Evolutionary conservation across 2,113 vertebrate genomes (phyloP).

Genomic region (Bufo bufo): DNA sequence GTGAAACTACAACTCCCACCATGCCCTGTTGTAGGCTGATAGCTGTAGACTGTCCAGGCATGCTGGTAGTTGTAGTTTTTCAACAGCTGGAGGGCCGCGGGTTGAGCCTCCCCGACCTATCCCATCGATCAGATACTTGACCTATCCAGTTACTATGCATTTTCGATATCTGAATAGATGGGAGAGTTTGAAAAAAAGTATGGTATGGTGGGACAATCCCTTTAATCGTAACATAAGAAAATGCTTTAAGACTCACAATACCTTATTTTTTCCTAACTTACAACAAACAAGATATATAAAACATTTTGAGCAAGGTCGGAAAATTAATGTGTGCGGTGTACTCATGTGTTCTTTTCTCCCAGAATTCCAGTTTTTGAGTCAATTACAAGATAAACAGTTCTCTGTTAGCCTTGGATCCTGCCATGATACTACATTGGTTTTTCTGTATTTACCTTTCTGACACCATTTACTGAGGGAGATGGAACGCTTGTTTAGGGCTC

Average conservation of each 20-base stretch:
- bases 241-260: not conserved
- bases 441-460: slow-evolving; percentile 49
- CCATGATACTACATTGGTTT: slow-evolving; percentile 55
- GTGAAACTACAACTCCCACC: too few species aligned
- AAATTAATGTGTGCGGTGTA: slow-evolving; percentile 8
- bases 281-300: slow-evolving; percentile 9
- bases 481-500: slow-evolving; percentile 36
- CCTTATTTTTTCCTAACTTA: not conserved
- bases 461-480: slow-evolving; percentile 46
- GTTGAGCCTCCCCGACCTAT: too few species aligned
- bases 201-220: too few species aligned
- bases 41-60: too few species aligned
- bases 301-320: slow-evolving; percentile 16
- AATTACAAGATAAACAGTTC: slow-evolving; percentile 59
- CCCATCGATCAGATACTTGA: too few species aligned
- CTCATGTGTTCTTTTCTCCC: slow-evolving; percentile 43
- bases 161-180: too few species aligned
- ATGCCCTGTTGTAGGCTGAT: too few species aligned
- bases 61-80: too few species aligned
- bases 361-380: slow-evolving; percentile 61
- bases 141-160: too few species aligned
- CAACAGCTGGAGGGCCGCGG: too few species aligned
- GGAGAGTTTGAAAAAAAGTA: too few species aligned
- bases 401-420: slow-evolving; percentile 64
- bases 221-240: not conserved